Percentiles rank a stretch among this genome's conserved stretches.
Conservation (phyloP, 1,140 invertebrate genomes). For the Vanessa tameamea region DNA sequence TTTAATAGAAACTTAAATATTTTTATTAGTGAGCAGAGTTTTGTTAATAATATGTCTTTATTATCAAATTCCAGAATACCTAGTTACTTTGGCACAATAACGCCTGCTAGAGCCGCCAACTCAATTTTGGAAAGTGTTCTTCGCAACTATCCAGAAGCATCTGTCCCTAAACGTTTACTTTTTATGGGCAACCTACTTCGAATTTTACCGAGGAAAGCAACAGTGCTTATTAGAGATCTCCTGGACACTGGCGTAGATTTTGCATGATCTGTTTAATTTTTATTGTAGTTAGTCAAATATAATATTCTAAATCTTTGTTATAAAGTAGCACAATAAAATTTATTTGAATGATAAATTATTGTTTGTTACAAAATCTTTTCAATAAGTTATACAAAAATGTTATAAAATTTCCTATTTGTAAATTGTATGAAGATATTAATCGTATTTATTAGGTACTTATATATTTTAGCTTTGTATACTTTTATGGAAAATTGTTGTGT, state of each 20-base stretch:
- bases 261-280: slow-evolving; percentile 64
- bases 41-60: not conserved
- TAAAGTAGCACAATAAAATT: no score
- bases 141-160: slow-evolving; percentile 83
- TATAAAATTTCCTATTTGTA: not conserved
- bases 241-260: slow-evolving; percentile 86
- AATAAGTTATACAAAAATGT: no score
- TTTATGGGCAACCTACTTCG: slow-evolving; percentile 82
- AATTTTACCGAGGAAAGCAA: slow-evolving; percentile 83
- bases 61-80: slow-evolving; percentile 80
- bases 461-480: not conserved
- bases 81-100: slow-evolving; percentile 84
- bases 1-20: not conserved
- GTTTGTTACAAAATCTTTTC: not conserved
- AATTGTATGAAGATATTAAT: not conserved
- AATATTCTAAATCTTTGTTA: no score
- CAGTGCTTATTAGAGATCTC: slow-evolving; percentile 82
- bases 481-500: not conserved
- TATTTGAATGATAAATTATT: not conserved
- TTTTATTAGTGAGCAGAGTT: slow-evolving; percentile 3
- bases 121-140: slow-evolving; percentile 83
- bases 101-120: slow-evolving; percentile 80
- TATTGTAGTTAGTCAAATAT: not conserved
- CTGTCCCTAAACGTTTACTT: slow-evolving; percentile 83
- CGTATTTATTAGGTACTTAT: not conserved